Evolutionary conservation across 2,888 invertebrate species (phyloP).

Genomic region (Mythimna impura): DNA sequence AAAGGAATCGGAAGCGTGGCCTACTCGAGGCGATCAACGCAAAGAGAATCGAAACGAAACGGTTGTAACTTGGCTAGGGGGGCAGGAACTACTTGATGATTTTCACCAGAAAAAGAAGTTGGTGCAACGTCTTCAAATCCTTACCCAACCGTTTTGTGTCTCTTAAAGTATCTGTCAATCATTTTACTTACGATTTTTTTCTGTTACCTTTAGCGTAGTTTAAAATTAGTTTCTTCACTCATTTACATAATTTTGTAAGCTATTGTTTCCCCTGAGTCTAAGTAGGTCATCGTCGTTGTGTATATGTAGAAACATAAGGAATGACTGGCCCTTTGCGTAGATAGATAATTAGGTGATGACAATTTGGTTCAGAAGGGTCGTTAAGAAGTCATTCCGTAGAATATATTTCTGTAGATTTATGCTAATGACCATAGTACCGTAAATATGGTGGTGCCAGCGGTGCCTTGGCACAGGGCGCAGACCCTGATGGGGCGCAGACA

Average conservation of each 20-base stretch:
- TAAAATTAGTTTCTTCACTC: neutral
- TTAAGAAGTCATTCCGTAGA: neutral
- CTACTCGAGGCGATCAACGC: too few relatives aligned
- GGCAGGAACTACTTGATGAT: too few relatives aligned
- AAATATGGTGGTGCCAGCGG: too few relatives aligned
- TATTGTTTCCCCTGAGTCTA: slow-evolving; percentile 28
- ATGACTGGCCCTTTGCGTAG: neutral
- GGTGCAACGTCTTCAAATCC: too few relatives aligned
- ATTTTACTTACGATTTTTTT: neutral
- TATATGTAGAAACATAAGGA: neutral
- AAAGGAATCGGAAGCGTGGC: too few relatives aligned
- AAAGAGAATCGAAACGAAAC: too few relatives aligned
- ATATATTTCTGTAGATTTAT: neutral
- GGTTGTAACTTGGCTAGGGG: too few relatives aligned
- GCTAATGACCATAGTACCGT: neutral
- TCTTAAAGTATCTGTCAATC: neutral
- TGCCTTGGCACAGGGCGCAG: too few relatives aligned
- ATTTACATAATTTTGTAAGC: slow-evolving; percentile 21
- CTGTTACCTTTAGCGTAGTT: neutral
- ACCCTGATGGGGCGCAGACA: too few relatives aligned
- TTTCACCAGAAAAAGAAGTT: too few relatives aligned
- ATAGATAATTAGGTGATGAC: neutral
- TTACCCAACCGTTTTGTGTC: too few relatives aligned
- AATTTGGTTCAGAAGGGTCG: neutral
- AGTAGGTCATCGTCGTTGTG: slow-evolving; percentile 5